phyloP scores from a whole-genome alignment of 2,113 vertebrate genomes.

The Ramphastos sulfuratus region DNA sequence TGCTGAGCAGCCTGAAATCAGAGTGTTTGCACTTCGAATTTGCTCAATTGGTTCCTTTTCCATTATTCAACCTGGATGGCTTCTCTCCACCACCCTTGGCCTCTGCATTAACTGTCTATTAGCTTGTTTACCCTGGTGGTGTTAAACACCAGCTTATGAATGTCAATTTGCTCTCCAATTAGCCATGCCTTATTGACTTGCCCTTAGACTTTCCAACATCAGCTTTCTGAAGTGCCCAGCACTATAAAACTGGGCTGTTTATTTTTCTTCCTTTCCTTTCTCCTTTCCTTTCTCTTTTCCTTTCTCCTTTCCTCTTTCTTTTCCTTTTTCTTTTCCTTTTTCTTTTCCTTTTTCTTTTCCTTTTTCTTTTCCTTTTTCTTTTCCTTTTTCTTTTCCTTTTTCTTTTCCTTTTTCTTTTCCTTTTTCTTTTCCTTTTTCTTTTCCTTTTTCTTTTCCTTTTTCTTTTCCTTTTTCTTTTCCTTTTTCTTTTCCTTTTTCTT shows the following conservation, averaged over 20 bases:
- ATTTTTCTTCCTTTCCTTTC: background rate
- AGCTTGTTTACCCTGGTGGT: constrained; percentile 57
- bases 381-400: too few relatives aligned
- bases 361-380: too few relatives aligned
- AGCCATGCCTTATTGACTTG: constrained; percentile 79
- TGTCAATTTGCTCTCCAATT: constrained; percentile 82
- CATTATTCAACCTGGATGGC: constrained; percentile 65
- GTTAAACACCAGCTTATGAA: constrained; percentile 63
- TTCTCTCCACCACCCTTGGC: constrained; percentile 23
- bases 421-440: too few relatives aligned
- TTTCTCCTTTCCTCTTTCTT: too few relatives aligned
- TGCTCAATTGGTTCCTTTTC: constrained; percentile 69
- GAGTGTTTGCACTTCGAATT: constrained; percentile 69
- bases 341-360: background rate
- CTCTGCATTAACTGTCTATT: constrained; percentile 74
- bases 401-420: too few relatives aligned
- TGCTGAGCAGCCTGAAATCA: constrained; percentile 45
- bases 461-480: too few relatives aligned
- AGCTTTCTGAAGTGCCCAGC: constrained; percentile 76
- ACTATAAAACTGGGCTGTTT: constrained; percentile 80
- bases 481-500: too few relatives aligned
- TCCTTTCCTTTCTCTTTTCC: too few relatives aligned
- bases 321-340: too few relatives aligned
- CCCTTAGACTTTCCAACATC: constrained; percentile 70
- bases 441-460: too few relatives aligned